phyloP scores from a whole-genome alignment of 37 sponge, comb jelly and placozoan species.

The Ianthella basta region DNA sequence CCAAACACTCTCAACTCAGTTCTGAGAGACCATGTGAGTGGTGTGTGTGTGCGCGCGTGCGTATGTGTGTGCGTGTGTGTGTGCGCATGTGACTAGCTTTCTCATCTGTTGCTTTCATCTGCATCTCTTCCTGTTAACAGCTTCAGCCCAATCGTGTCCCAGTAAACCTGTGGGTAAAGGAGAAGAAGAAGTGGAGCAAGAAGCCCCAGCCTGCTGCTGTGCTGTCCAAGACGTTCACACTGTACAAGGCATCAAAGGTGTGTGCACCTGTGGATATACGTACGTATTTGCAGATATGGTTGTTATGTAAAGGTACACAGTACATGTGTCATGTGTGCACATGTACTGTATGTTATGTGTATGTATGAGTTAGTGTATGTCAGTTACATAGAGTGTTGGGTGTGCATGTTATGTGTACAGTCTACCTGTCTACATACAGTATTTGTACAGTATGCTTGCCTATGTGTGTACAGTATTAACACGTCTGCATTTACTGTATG shows the following conservation, averaged over 20 bases:
- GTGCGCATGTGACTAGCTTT: neutral
- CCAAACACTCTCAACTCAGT: conserved; percentile 59
- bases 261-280: neutral
- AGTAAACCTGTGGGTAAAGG: conserved; percentile 56
- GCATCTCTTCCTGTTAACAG: too few species aligned
- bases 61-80: neutral
- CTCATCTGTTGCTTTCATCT: neutral
- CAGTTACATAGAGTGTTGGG: too few species aligned
- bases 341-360: too few species aligned
- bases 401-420: too few species aligned
- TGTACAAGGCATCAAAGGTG: conserved; percentile 80
- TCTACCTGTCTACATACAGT: too few species aligned
- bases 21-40: conserved; percentile 60
- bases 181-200: conserved; percentile 84
- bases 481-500: too few species aligned
- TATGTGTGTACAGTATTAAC: too few species aligned
- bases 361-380: too few species aligned
- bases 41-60: neutral
- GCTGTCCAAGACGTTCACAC: conserved; percentile 40
- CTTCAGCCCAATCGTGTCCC: conserved; percentile 31
- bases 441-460: too few species aligned
- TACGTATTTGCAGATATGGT: neutral
- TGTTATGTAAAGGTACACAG: neutral
- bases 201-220: conserved; percentile 58
- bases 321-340: neutral